These are phyloP conservation scores for Clitarchus hookeri DNA, from an alignment of 2,888 invertebrate species.

Conservation along the genomic window DNA sequence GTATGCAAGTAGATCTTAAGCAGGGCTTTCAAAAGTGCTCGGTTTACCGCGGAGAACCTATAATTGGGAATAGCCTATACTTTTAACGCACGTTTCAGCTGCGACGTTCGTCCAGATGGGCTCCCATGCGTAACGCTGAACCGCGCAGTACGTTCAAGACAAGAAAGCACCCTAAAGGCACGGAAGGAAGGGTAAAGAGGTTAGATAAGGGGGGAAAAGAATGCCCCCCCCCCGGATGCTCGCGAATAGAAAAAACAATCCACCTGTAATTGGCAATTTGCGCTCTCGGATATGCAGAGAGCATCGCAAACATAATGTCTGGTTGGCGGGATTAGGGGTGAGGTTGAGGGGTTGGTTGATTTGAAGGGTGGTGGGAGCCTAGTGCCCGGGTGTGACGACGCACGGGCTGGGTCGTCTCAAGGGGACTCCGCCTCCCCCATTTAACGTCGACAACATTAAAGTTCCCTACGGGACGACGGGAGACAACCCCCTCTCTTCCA, in stretches of 20 bases:
- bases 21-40: too few relatives aligned
- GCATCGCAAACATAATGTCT: conserved; percentile 5
- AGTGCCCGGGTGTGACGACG: too few relatives aligned
- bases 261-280: conserved; percentile 7
- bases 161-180: too few relatives aligned
- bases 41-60: too few relatives aligned
- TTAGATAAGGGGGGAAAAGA: not conserved
- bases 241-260: not conserved
- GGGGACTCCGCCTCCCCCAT: not conserved
- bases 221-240: not conserved
- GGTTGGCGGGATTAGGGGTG: not conserved
- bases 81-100: too few relatives aligned
- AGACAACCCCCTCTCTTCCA: not conserved
- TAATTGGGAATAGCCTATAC: too few relatives aligned
- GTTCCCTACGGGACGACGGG: not conserved
- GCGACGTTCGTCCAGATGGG: too few relatives aligned
- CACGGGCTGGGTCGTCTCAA: not conserved
- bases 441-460: not conserved
- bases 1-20: too few relatives aligned
- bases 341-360: not conserved
- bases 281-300: not conserved
- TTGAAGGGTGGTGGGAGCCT: too few relatives aligned
- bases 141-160: too few relatives aligned
- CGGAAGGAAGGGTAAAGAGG: too few relatives aligned
- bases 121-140: too few relatives aligned